These are phyloP conservation scores for Orbicella faveolata DNA, from an alignment of 64 coral and sea anemone species.

Conservation along the genomic window DNA sequence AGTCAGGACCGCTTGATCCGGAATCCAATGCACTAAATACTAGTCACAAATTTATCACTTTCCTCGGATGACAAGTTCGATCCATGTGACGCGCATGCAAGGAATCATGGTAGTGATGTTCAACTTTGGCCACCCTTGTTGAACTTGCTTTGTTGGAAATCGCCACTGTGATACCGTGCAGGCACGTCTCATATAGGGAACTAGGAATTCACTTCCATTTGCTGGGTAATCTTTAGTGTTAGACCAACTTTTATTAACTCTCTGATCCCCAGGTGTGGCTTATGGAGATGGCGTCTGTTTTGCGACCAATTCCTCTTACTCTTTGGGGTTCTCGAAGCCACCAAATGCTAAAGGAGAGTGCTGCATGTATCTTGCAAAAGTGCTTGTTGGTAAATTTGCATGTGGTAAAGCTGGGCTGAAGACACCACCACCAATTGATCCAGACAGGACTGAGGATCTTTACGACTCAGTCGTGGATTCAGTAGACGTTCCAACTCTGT, in stretches of 20 bases:
- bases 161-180: too few relatives aligned
- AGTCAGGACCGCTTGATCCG: too few relatives aligned
- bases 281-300: conserved; percentile 55
- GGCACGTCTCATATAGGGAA: too few relatives aligned
- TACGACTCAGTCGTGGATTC: conserved; percentile 24
- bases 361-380: conserved; percentile 51
- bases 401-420: conserved; percentile 6
- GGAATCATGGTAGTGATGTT: too few relatives aligned
- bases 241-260: not conserved
- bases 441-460: not conserved
- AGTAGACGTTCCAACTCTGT: not conserved
- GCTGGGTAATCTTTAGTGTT: too few relatives aligned
- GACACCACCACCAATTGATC: conserved; percentile 18
- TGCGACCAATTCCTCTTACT: conserved; percentile 35
- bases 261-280: not conserved
- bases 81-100: too few relatives aligned
- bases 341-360: conserved; percentile 15
- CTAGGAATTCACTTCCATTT: too few relatives aligned
- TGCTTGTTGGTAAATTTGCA: conserved; percentile 41
- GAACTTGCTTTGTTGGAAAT: too few relatives aligned
- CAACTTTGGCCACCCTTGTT: too few relatives aligned
- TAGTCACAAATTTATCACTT: too few relatives aligned
- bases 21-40: too few relatives aligned
- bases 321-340: not conserved
- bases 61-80: too few relatives aligned